Evolutionary conservation across 2,888 invertebrate genomes (phyloP).

Genomic region (Nymphalis polychloros): DNA sequence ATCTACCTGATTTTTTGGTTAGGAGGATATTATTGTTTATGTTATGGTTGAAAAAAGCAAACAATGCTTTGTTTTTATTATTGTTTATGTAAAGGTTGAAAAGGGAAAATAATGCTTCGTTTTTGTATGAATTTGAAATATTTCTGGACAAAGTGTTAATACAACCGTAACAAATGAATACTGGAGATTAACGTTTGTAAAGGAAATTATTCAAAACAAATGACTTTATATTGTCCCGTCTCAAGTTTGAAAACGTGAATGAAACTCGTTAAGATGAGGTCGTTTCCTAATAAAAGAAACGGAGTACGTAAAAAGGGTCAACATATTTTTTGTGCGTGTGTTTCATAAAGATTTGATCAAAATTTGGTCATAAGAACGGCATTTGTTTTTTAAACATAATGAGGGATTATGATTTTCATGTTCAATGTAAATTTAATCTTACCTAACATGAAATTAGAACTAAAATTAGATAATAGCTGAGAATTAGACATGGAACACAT

Average conservation of each 20-base stretch:
- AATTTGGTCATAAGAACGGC: slow-evolving; percentile 2
- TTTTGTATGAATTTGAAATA: slow-evolving; percentile 7
- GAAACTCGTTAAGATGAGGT: slow-evolving; percentile 59
- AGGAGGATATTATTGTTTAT: no score
- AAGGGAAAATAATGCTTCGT: background rate
- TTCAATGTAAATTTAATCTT: background rate
- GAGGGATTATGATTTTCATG: background rate
- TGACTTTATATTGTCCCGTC: slow-evolving; percentile 55
- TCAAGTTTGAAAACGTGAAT: slow-evolving; percentile 61
- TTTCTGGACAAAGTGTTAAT: slow-evolving; percentile 14
- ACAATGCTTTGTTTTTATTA: background rate
- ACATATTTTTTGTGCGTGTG: slow-evolving; percentile 47
- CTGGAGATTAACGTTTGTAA: slow-evolving; percentile 37
- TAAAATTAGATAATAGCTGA: no score
- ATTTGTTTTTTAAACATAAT: background rate
- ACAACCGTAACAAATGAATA: slow-evolving; percentile 25
- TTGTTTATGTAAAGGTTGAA: no score
- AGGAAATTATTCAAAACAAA: slow-evolving; percentile 55
- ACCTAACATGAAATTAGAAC: no score
- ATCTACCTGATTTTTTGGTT: no score
- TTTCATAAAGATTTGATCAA: background rate
- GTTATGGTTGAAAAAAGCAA: background rate
- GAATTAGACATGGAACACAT: no score
- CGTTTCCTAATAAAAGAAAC: slow-evolving; percentile 58
- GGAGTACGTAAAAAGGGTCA: slow-evolving; percentile 60